These are phyloP conservation scores for Drosophila cardini DNA, from an alignment of 1,140 invertebrate genomes.

Conservation along the genomic window DNA sequence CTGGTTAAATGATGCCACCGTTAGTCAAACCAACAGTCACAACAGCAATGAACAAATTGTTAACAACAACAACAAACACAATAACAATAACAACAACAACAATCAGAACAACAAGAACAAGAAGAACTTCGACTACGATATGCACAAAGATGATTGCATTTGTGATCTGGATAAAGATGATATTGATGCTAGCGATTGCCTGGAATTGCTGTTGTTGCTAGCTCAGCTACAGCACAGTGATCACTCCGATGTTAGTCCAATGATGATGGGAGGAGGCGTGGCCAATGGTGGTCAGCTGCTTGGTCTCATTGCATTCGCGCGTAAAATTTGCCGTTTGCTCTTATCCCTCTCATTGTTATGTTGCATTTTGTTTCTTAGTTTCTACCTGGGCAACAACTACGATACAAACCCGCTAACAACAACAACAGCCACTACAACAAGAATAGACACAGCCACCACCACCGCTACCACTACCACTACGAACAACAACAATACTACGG, in stretches of 20 bases:
- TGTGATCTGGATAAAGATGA: constrained; percentile 54
- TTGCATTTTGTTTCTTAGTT: constrained; percentile 71
- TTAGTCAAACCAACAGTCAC: constrained; percentile 15
- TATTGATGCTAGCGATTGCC: constrained; percentile 41
- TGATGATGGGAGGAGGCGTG: constrained; percentile 61
- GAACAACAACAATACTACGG: constrained; percentile 12
- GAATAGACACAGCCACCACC: constrained; percentile 1
- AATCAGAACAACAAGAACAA: constrained; percentile 25
- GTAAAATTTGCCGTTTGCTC: constrained; percentile 76
- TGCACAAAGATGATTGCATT: constrained; percentile 36
- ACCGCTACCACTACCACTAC: constrained; percentile 23
- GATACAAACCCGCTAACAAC: constrained; percentile 19
- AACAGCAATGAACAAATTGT: constrained; percentile 12
- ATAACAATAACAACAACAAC: constrained; percentile 18
- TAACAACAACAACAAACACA: constrained; percentile 21
- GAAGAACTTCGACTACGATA: constrained; percentile 16
- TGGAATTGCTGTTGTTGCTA: constrained; percentile 53
- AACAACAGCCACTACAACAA: background rate
- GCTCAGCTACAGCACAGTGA: constrained; percentile 52
- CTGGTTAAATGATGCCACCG: constrained; percentile 58
- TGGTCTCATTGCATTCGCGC: constrained; percentile 77
- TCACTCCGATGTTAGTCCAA: constrained; percentile 28
- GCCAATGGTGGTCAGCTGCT: constrained; percentile 74
- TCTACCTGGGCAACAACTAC: constrained; percentile 66
- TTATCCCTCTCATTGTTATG: constrained; percentile 74